These are phyloP conservation scores for Ooceraea biroi DNA, from an alignment of 1,140 invertebrate genomes.

Conservation along the genomic window DNA sequence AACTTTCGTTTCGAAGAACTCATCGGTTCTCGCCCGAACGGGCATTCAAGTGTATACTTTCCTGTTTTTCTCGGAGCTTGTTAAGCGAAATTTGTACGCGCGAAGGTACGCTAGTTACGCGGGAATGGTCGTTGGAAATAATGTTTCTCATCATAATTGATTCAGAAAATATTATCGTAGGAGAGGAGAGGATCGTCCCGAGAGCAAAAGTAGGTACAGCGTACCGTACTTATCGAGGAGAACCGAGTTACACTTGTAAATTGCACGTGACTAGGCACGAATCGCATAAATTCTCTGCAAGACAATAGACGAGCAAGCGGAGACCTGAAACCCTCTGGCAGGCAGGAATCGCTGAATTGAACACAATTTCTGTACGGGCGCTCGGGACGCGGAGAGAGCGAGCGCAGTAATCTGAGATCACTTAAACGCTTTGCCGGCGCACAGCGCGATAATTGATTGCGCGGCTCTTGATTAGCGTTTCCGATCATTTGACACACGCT, in stretches of 20 bases:
- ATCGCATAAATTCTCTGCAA: slow-evolving; percentile 45
- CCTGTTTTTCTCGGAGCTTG: neutral
- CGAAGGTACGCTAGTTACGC: neutral
- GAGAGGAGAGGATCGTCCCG: neutral
- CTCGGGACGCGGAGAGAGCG: slow-evolving; percentile 55
- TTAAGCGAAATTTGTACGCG: slow-evolving; percentile 8
- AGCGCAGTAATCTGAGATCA: slow-evolving; percentile 64
- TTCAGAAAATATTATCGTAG: slow-evolving; percentile 6
- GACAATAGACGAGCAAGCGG: slow-evolving; percentile 35
- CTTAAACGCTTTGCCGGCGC: slow-evolving; percentile 70
- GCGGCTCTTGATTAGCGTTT: slow-evolving; percentile 73
- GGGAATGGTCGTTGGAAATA: neutral
- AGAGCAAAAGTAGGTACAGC: slow-evolving; percentile 18
- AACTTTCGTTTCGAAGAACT: neutral
- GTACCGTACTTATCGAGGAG: neutral
- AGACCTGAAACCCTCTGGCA: slow-evolving; percentile 53
- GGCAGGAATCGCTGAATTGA: slow-evolving; percentile 70
- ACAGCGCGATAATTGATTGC: slow-evolving; percentile 76
- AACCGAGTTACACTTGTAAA: slow-evolving; percentile 49
- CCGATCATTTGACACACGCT: slow-evolving; percentile 75
- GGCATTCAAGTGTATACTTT: too few species aligned
- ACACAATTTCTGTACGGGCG: slow-evolving; percentile 64
- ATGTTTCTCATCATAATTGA: neutral
- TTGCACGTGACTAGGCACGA: slow-evolving; percentile 37
- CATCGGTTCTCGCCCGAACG: neutral